These are phyloP conservation scores for Anthoscopus minutus DNA, from an alignment of 2,113 vertebrate genomes.

Conservation along the genomic window DNA sequence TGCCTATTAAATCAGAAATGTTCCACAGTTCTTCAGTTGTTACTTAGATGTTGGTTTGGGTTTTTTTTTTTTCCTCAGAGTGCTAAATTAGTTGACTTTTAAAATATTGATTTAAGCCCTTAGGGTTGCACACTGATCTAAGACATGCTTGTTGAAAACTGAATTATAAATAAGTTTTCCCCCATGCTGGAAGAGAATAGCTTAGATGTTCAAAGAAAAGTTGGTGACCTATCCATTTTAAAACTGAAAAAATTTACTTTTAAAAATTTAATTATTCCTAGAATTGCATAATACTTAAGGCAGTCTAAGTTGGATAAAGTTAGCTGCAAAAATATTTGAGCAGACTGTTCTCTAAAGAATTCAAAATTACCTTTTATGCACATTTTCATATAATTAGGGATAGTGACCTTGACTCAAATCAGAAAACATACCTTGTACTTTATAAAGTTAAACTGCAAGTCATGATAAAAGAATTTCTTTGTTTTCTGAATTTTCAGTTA, in stretches of 20 bases:
- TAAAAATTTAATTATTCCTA: neutral
- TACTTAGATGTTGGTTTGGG: neutral
- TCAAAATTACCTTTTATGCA: neutral
- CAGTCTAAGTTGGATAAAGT: neutral
- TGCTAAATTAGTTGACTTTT: conserved; percentile 42
- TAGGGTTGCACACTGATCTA: conserved; percentile 32
- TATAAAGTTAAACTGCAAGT: neutral
- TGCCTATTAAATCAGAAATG: conserved; percentile 5
- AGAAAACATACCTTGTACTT: neutral
- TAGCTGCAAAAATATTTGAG: neutral
- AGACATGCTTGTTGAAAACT: neutral
- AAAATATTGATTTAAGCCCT: conserved; percentile 50
- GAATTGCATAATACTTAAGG: neutral
- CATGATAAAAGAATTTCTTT: neutral
- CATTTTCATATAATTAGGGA: neutral
- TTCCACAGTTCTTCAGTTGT: conserved; percentile 18
- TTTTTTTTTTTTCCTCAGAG: conserved; percentile 12
- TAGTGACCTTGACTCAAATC: neutral
- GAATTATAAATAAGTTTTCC: conserved; percentile 20
- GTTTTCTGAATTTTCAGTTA: neutral
- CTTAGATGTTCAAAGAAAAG: conserved; percentile 12
- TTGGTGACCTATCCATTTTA: neutral
- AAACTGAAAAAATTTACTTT: neutral
- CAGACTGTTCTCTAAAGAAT: neutral
- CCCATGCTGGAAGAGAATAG: neutral